Conservation (phyloP, 92 coral and sea anemone genomes). For the Anthopleura xanthogrammica region DNA sequence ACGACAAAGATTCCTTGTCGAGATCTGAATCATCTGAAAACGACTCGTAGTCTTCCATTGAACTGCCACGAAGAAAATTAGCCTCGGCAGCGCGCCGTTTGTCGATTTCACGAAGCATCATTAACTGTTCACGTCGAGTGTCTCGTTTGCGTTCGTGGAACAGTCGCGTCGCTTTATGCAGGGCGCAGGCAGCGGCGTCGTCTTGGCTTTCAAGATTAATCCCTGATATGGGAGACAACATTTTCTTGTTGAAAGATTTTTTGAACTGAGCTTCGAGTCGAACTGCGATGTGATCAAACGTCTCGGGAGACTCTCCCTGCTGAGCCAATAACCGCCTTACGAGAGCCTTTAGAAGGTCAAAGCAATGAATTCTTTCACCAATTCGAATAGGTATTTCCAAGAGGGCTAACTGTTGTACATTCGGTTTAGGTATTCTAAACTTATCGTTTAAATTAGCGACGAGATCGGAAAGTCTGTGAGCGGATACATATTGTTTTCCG, state of each 20-base stretch:
- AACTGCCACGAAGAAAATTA: constrained; percentile 1
- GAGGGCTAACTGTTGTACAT: constrained; percentile 52
- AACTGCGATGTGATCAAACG: constrained; percentile 66
- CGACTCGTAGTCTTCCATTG: constrained; percentile 20
- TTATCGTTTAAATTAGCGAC: constrained; percentile 72
- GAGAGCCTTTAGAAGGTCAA: constrained; percentile 71
- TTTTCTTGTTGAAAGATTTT: constrained; percentile 31
- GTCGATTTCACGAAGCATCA: constrained; percentile 32
- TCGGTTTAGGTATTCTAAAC: constrained; percentile 66
- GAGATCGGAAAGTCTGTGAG: constrained; percentile 61
- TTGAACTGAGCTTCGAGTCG: constrained; percentile 59
- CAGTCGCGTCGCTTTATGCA: constrained; percentile 35
- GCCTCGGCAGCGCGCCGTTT: constrained; percentile 31
- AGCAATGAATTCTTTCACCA: constrained; percentile 77
- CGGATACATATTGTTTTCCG: constrained; percentile 76
- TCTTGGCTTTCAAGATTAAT: constrained; percentile 16
- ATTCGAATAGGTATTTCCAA: constrained; percentile 74
- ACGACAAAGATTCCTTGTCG: constrained; percentile 38
- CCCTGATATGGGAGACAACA: constrained; percentile 25
- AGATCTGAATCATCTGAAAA: constrained; percentile 38
- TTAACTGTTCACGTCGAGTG: constrained; percentile 36
- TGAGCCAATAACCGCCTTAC: constrained; percentile 69
- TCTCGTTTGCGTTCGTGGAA: constrained; percentile 45
- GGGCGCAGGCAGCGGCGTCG: constrained; percentile 15
- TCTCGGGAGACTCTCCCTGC: constrained; percentile 76